Evolutionary conservation across 1,140 invertebrate species (phyloP).

Genomic region (Liolophura sinensis): DNA sequence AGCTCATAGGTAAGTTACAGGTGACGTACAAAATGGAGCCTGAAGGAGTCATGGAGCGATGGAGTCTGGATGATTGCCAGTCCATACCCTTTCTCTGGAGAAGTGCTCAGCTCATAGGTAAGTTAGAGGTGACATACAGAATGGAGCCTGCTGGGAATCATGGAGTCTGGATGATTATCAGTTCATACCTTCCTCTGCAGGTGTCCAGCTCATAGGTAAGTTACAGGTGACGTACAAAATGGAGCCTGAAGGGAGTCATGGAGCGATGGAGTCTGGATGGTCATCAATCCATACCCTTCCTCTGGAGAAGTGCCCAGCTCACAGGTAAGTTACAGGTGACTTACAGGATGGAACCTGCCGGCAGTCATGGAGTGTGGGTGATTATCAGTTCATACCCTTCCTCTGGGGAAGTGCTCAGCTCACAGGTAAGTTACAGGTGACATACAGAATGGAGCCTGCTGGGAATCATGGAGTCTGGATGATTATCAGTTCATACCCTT

Average conservation of each 20-base stretch:
- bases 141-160: conserved; percentile 99
- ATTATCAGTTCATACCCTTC: conserved; percentile 99
- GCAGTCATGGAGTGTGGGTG: conserved; percentile 99
- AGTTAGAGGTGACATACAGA: conserved; percentile 84
- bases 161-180: conserved; percentile 94
- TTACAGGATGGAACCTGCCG: conserved; percentile 99
- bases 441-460: conserved; percentile 98
- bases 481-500: conserved; percentile 99
- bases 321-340: conserved; percentile 79
- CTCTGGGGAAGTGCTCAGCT: conserved; percentile 98
- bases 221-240: conserved; percentile 88
- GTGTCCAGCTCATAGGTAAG: conserved; percentile 88
- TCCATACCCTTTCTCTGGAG: conserved; percentile 98
- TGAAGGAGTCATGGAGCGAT: conserved; percentile 96
- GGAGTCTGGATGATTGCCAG: conserved; percentile 98
- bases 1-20: conserved; percentile 74
- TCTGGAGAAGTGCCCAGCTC: conserved; percentile 97
- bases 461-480: conserved; percentile 99
- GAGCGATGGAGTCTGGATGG: conserved; percentile 95
- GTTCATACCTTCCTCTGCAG: conserved; percentile 99
- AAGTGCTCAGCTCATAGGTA: conserved; percentile 91
- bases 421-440: conserved; percentile 87
- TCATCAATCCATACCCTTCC: conserved; percentile 98
- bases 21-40: conserved; percentile 79
- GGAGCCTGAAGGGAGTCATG: conserved; percentile 99